Evolutionary conservation across 2,888 invertebrate genomes (phyloP), one percentile per base, ranked within the genome.

Genomic region (Ormyrus labotus): DNA sequence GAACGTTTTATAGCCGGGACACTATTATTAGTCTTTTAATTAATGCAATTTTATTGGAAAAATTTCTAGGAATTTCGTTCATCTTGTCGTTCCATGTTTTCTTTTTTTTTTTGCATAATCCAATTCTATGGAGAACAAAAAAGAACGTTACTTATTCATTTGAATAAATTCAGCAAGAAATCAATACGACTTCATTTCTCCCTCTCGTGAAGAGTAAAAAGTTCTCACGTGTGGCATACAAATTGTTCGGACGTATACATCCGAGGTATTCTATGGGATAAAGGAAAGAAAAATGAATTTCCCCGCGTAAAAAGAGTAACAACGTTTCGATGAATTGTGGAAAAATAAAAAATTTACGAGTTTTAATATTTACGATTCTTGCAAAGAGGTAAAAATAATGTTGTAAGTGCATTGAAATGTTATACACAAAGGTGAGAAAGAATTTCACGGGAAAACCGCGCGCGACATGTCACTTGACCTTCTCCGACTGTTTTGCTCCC

Each of bases 371-470:
- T 19, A 19, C 19, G 19, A 19, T 19, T 19, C 19, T 1, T 2
- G 2, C 19, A 19, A 19, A 19, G 19, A 19, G 19, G 19, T 19
- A 19, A 19, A 19, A 19, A 19, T 19, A 19, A 19, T 19, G 19
- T 19, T 19, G 19, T 19, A 19, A 19, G 19, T 19, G 19, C 19
- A 19, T 19, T 19, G 19, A 19, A 19, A 19, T 19, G 19, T 13
- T 13, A 73, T 8, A 64, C 34, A n/a, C 19, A 7, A 61, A 71
- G 71, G 61, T 61, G 71, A 71, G 71, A 71, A 71, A n/a, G 11
- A 61, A 71, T 71, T 71, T 61, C 61, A 51, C 34, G 51, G 51
- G 51, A 71, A 71, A 71, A 71, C 71, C 71, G 55, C 64, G 2
- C 19, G 55, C 47, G 3, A 13, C 53, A 45, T 73, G 47, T 64